Evolutionary conservation across 2,888 invertebrate genomes (phyloP), one percentile per base, ranked within the genome.

Genomic region (Camponotus fellah): DNA sequence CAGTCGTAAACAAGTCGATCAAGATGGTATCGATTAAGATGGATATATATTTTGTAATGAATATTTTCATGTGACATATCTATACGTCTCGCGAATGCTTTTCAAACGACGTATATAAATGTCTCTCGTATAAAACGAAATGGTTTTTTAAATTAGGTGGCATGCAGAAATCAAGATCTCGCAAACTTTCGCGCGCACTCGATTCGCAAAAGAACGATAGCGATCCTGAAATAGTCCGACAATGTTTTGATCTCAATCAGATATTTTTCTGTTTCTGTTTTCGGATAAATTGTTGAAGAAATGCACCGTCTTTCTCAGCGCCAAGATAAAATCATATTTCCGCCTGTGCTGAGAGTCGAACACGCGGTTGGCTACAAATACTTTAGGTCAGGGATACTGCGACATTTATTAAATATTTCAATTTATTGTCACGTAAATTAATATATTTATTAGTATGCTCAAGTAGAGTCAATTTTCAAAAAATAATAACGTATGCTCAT

Each of bases 151-250:
- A 87, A 89, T 88, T 85, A 85, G 85, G 72, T 40, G 83, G 68
- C 53, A 26, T 56, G 32, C 62, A 82, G 84, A 84, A 83, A 89
- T 89, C 79, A 64, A 74, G 68, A 34, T 76, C 75, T 66, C 83
- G 74, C 74, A 82, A 80, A 85, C 74, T 53, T 37, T 46, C 10
- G 64, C 32, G 43, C 43, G 4, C 34, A 17, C 3, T 3, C 46
- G 72, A 32, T 9, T 21, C 26, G 17, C 12, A 14, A 14, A 74
- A 34, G 21, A 53, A 64, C 3, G 53, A 46, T 26, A 37, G 4
- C 12, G 26, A 65, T 65, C 46, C 12, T 21, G 3, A 43, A 14
- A 5, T 40, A 65, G 53, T 10, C 40, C n/a, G 40, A 53, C 26
- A n/a, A 10, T 8, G 37, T 46, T 76, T 76, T 76, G 53, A 81